A percentile compares a stretch with the other conserved stretches of the same genome.
These are phyloP conservation scores for Andrena dorsata DNA, from an alignment of 2,888 invertebrate species.

Conservation along the genomic window DNA sequence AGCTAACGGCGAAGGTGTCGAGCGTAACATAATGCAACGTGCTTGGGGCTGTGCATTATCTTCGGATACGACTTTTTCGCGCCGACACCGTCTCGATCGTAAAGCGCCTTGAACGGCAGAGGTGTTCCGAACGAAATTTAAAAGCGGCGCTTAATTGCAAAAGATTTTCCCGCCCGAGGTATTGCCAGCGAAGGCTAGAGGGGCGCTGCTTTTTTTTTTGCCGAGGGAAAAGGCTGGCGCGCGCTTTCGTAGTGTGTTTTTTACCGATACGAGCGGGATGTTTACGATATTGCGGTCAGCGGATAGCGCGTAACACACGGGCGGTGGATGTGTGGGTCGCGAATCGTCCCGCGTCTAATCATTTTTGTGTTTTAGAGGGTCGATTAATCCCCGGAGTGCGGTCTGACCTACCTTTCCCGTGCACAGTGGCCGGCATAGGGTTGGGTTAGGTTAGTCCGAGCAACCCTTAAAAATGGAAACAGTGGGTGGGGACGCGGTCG, in stretches of 20 bases:
- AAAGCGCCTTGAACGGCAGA: slow-evolving; percentile 9
- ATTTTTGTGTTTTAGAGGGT: slow-evolving; percentile 45
- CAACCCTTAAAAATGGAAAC: slow-evolving; percentile 35
- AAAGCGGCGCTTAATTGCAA: neutral
- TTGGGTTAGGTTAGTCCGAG: slow-evolving; percentile 5
- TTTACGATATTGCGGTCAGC: slow-evolving; percentile 36
- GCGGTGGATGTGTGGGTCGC: neutral
- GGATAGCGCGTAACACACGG: slow-evolving; percentile 2
- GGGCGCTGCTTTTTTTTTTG: slow-evolving; percentile 4
- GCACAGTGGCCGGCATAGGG: neutral
- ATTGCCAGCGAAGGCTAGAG: neutral
- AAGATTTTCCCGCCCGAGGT: neutral
- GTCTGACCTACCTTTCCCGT: slow-evolving; percentile 36
- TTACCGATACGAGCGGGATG: slow-evolving; percentile 5
- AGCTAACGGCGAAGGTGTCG: slow-evolving; percentile 27
- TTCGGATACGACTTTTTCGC: slow-evolving; percentile 43
- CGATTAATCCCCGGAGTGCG: slow-evolving; percentile 47
- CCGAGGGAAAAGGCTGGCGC: neutral
- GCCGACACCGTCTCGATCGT: slow-evolving; percentile 14
- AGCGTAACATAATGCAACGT: slow-evolving; percentile 43
- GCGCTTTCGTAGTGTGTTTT: neutral
- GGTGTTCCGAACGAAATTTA: slow-evolving; percentile 16
- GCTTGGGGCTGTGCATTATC: slow-evolving; percentile 24
- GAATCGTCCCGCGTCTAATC: slow-evolving; percentile 42
- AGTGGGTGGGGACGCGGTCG: neutral